Conservation (phyloP, 2,888 invertebrate genomes). For the Dicroscelio sp. region DNA sequence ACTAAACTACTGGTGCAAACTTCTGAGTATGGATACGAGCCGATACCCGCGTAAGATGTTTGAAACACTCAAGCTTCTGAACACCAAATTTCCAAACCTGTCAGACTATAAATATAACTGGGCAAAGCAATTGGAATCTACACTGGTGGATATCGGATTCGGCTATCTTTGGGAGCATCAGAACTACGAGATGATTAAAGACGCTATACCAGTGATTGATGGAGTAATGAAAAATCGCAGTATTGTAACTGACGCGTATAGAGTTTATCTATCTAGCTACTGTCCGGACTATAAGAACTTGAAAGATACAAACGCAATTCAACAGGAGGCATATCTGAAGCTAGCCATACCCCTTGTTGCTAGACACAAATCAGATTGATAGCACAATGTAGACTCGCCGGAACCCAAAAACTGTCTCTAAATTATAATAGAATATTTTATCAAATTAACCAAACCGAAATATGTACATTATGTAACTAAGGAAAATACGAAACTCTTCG, state of each 20-base stretch:
- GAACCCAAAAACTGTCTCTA: background rate
- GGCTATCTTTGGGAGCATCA: background rate
- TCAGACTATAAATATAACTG: background rate
- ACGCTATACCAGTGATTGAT: background rate
- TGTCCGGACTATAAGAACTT: background rate
- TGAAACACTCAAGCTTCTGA: background rate
- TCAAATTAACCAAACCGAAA: slow-evolving; percentile 9
- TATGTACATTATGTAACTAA: slow-evolving; percentile 7
- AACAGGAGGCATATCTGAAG: slow-evolving; percentile 2
- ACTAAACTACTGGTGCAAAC: background rate
- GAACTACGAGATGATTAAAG: background rate
- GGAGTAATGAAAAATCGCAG: background rate
- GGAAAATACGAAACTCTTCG: slow-evolving; percentile 13
- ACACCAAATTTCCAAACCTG: background rate
- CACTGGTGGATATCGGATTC: background rate
- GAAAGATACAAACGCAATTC: background rate
- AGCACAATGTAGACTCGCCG: background rate
- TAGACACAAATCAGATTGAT: background rate
- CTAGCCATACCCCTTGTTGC: slow-evolving; percentile 19
- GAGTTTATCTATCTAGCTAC: background rate
- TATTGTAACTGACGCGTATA: background rate
- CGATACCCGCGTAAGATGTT: background rate
- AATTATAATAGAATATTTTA: slow-evolving; percentile 23
- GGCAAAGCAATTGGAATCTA: background rate
- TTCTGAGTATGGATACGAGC: background rate